A percentile compares a stretch with the other conserved stretches of the same genome.
Conservation (phyloP, 2,113 vertebrate species). For the Hassar affinis region DNA sequence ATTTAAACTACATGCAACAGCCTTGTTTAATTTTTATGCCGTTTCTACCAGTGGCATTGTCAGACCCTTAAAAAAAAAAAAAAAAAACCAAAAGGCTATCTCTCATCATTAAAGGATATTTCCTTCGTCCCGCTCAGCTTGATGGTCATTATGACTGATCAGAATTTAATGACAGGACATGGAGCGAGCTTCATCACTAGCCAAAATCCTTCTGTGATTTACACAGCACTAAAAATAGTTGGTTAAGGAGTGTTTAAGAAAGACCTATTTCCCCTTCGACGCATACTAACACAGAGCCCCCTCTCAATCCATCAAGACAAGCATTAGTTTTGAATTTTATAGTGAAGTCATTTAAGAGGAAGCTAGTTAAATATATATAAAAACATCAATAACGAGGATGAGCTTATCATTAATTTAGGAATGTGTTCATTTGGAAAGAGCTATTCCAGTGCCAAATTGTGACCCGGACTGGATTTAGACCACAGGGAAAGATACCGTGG, state of each 20-base stretch:
- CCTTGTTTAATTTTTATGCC: slow-evolving; percentile 28
- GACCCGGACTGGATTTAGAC: slow-evolving; percentile 27
- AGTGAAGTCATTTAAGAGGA: slow-evolving; percentile 60
- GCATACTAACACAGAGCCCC: slow-evolving; percentile 70
- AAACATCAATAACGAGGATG: slow-evolving; percentile 55
- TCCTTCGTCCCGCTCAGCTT: slow-evolving; percentile 68
- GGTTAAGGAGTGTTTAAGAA: slow-evolving; percentile 77
- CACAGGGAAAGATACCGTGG: background rate
- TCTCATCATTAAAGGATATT: slow-evolving; percentile 68
- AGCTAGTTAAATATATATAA: slow-evolving; percentile 59
- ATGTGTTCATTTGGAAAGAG: slow-evolving; percentile 47
- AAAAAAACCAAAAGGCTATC: slow-evolving; percentile 58
- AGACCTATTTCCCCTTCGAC: slow-evolving; percentile 75
- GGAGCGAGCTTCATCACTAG: slow-evolving; percentile 70
- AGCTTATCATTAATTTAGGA: slow-evolving; percentile 56
- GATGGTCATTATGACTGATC: slow-evolving; percentile 77
- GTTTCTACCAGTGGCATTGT: slow-evolving; percentile 34
- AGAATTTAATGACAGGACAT: slow-evolving; percentile 80
- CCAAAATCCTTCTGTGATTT: slow-evolving; percentile 75
- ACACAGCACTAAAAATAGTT: slow-evolving; percentile 83
- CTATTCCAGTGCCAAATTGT: slow-evolving; percentile 35
- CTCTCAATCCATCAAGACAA: slow-evolving; percentile 71
- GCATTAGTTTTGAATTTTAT: slow-evolving; percentile 75
- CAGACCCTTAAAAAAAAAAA: slow-evolving; percentile 36
- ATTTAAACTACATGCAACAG: background rate